Percentiles rank a stretch among this genome's conserved stretches.
Conservation (phyloP, 2,113 vertebrate genomes). For the Orycteropus afer region DNA sequence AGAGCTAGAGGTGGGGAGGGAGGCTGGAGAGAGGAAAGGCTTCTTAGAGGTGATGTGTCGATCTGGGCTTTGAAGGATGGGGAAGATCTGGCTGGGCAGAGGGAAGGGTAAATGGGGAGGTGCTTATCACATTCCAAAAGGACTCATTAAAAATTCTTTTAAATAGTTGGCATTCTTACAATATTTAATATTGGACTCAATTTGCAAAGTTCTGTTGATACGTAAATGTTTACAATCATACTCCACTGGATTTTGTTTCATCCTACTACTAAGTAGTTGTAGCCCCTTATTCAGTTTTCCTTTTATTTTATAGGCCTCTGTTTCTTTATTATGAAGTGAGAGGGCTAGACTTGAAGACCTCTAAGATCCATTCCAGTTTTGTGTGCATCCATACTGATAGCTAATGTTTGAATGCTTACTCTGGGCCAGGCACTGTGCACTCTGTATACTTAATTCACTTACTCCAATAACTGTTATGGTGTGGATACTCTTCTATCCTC, state of each 20-base stretch:
- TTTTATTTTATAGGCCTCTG: not conserved
- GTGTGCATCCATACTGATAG: not conserved
- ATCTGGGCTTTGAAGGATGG: conserved; percentile 11
- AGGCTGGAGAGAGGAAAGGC: not conserved
- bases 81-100: not conserved
- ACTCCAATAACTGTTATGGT: not conserved
- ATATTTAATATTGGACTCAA: not conserved
- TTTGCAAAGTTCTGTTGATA: conserved; percentile 47
- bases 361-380: conserved; percentile 21
- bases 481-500: not conserved
- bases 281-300: not conserved
- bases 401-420: conserved; percentile 4
- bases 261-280: not conserved
- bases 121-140: conserved; percentile 29
- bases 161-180: not conserved
- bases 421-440: not conserved
- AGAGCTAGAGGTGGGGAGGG: not conserved
- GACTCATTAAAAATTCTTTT: conserved; percentile 27
- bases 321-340: conserved; percentile 24
- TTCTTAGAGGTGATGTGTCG: conserved; percentile 13
- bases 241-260: conserved; percentile 1
- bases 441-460: not conserved
- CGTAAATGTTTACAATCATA: not conserved
- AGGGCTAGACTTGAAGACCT: not conserved
- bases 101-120: not conserved